phyloP scores from a whole-genome alignment of 2,797 vertebrate species.

The Harpagifer antarcticus region DNA sequence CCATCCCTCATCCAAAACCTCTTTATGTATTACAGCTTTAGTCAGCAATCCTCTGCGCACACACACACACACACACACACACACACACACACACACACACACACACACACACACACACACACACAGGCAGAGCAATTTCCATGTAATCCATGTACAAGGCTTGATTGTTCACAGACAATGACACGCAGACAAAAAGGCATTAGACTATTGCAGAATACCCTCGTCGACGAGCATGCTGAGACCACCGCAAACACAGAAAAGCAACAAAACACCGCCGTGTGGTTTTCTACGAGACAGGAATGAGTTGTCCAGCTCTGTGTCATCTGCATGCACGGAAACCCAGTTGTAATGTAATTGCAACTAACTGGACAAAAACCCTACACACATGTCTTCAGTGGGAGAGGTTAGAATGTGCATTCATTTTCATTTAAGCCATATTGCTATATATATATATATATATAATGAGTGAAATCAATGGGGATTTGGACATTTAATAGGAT shows the following conservation, averaged over 20 bases:
- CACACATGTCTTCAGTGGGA: too few relatives aligned
- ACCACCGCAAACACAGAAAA: conserved; percentile 41
- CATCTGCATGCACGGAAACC: conserved; percentile 26
- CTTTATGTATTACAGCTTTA: conserved; percentile 76
- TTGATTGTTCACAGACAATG: conserved; percentile 77
- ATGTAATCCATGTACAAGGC: conserved; percentile 80
- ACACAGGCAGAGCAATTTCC: conserved; percentile 64
- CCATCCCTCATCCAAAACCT: conserved; percentile 72
- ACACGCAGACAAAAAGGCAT: conserved; percentile 78
- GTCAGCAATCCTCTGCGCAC: conserved; percentile 70
- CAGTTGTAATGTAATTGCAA: too few relatives aligned
- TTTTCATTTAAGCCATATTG: too few relatives aligned
- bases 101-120: conserved; percentile 7
- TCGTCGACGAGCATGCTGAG: conserved; percentile 49
- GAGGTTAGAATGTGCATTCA: too few relatives aligned
- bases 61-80: conserved; percentile 31
- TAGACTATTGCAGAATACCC: conserved; percentile 69
- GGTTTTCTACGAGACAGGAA: conserved; percentile 44
- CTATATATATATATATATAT: too few relatives aligned
- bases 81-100: neutral
- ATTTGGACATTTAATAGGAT: too few relatives aligned
- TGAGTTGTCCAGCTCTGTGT: conserved; percentile 46
- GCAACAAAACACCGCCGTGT: conserved; percentile 51
- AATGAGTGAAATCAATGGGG: too few relatives aligned
- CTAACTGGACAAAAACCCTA: too few relatives aligned